These are phyloP conservation scores for Xestia sexstrigata DNA, from an alignment of 2,888 invertebrate species.

Conservation along the genomic window DNA sequence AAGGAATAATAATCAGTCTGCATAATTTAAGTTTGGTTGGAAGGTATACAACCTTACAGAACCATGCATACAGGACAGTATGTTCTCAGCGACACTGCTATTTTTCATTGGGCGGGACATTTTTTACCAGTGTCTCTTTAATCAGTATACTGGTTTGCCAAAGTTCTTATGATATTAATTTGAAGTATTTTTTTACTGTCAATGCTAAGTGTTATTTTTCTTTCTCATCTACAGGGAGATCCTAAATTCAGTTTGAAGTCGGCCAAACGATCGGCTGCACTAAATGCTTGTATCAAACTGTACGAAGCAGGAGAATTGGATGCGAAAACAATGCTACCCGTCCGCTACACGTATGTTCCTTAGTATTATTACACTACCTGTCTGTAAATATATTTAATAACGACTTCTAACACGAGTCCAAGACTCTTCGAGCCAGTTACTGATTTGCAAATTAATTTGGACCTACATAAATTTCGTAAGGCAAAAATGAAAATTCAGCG, in stretches of 20 bases:
- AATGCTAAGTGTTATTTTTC: background rate
- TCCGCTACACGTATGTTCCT: conserved; percentile 78
- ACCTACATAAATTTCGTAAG: background rate
- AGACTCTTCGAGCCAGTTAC: background rate
- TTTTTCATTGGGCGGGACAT: background rate
- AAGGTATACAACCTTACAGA: too few relatives aligned
- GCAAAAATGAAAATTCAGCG: background rate
- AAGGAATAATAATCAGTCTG: background rate
- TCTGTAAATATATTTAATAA: background rate
- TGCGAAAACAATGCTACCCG: conserved; percentile 93
- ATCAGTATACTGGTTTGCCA: background rate
- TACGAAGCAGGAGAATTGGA: conserved; percentile 93
- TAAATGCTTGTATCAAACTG: conserved; percentile 93
- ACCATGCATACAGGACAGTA: background rate
- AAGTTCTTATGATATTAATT: background rate
- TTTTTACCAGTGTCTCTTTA: background rate
- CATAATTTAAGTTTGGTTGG: background rate
- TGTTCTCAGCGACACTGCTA: background rate
- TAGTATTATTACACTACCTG: background rate
- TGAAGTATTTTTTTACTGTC: background rate
- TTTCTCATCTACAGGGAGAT: conserved; percentile 88
- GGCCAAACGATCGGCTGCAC: conserved; percentile 96
- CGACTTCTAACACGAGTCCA: background rate
- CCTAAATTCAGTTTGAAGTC: conserved; percentile 88
- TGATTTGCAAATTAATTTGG: background rate